Evolutionary conservation across 2,113 vertebrate genomes (phyloP).

Genomic region (Nestor notabilis): DNA sequence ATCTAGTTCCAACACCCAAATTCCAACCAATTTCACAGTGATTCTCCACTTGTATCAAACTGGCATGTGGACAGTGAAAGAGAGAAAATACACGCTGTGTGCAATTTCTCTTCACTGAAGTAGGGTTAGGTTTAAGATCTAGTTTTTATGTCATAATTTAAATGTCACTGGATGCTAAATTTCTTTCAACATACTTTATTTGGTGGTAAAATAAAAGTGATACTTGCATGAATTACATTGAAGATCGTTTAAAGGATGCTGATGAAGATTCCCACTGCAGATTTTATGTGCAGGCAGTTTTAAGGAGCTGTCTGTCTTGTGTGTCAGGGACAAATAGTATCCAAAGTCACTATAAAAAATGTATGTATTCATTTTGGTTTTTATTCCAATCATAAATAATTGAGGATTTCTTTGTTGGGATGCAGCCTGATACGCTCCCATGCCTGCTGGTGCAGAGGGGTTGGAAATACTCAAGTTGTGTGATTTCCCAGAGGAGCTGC

Average conservation of each 20-base stretch:
- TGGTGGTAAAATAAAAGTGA: neutral
- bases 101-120: neutral
- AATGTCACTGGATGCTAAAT: neutral
- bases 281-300: neutral
- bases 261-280: neutral
- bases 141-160: neutral
- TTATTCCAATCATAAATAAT: slow-evolving; percentile 28
- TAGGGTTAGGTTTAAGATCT: neutral
- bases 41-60: fast-evolving
- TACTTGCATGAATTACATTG: fast-evolving
- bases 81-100: fast-evolving
- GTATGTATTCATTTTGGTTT: neutral
- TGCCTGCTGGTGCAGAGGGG: neutral
- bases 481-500: neutral
- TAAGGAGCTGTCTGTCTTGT: neutral
- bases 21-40: neutral
- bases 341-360: neutral
- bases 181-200: neutral
- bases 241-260: neutral
- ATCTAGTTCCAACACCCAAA: neutral
- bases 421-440: neutral
- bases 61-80: neutral
- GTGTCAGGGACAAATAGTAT: neutral
- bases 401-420: slow-evolving; percentile 10
- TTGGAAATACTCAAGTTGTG: neutral